phyloP scores from a whole-genome alignment of 2,113 vertebrate species.

The Ammodramus savannarum region DNA sequence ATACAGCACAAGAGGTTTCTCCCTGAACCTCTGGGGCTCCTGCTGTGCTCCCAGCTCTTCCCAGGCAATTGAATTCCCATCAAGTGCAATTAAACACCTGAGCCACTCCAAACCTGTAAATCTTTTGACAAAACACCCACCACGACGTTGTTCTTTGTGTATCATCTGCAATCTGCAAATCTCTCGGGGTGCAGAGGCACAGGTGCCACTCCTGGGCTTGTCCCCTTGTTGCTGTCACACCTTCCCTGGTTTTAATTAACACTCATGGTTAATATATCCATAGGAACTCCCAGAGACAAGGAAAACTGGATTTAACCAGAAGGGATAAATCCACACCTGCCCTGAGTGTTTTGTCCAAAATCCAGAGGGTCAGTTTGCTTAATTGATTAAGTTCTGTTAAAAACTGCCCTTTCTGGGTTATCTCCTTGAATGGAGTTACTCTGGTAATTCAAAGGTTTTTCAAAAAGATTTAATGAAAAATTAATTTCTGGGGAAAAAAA shows the following conservation, averaged over 20 bases:
- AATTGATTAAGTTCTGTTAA: not conserved
- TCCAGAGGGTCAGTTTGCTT: not conserved
- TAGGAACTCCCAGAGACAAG: not conserved
- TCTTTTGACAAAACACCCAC: not conserved
- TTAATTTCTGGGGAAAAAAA: not conserved
- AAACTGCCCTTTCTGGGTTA: not conserved
- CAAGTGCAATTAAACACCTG: not conserved
- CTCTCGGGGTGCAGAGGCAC: not conserved
- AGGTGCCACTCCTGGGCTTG: not conserved
- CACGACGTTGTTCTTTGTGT: not conserved
- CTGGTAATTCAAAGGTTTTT: slow-evolving; percentile 18
- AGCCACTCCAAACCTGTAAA: not conserved
- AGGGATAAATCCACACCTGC: not conserved
- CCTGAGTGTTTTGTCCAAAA: not conserved
- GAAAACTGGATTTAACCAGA: not conserved
- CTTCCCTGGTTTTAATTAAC: not conserved
- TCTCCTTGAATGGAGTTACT: not conserved
- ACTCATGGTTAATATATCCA: accelerated
- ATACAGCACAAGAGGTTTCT: not conserved
- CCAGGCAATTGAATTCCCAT: not conserved
- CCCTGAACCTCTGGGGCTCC: not conserved
- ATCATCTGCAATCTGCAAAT: not conserved
- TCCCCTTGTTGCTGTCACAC: not conserved
- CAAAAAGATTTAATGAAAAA: slow-evolving; percentile 52
- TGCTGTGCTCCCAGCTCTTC: not conserved